Percentiles rank a stretch among this genome's conserved stretches.
phyloP scores from a whole-genome alignment of 1,140 invertebrate genomes.

The Manduca sexta region DNA sequence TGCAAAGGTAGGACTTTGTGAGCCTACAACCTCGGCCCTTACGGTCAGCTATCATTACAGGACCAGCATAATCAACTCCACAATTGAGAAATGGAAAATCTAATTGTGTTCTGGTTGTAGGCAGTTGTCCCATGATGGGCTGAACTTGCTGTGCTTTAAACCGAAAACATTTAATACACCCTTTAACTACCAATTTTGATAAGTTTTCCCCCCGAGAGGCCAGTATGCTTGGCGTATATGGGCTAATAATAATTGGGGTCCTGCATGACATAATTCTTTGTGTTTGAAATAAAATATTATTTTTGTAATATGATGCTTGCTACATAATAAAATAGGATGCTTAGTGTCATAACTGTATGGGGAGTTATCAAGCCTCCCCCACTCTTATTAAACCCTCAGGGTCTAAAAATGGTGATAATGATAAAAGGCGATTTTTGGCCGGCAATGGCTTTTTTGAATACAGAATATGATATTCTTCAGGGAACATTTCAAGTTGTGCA shows the following conservation, averaged over 20 bases:
- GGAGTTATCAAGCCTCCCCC: slow-evolving; percentile 5
- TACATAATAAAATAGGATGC: slow-evolving; percentile 9
- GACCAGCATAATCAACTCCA: slow-evolving; percentile 48
- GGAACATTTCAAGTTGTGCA: slow-evolving; percentile 15
- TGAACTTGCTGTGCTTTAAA: slow-evolving; percentile 22
- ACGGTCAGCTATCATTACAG: slow-evolving; percentile 19
- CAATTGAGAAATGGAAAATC: slow-evolving; percentile 27
- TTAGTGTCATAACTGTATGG: neutral
- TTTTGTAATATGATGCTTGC: slow-evolving; percentile 6
- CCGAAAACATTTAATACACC: slow-evolving; percentile 41
- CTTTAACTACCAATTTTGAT: slow-evolving; percentile 16
- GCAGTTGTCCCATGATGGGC: slow-evolving; percentile 41
- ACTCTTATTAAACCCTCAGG: neutral
- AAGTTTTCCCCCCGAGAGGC: slow-evolving; percentile 9
- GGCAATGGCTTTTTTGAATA: slow-evolving; percentile 1
- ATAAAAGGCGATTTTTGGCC: slow-evolving; percentile 15
- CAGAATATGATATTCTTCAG: slow-evolving; percentile 1
- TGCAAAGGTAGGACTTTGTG: slow-evolving; percentile 18
- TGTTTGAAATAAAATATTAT: slow-evolving; percentile 5
- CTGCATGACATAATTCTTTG: slow-evolving; percentile 8
- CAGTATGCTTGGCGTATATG: slow-evolving; percentile 5
- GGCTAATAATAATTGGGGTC: slow-evolving; percentile 7
- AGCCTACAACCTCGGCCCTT: slow-evolving; percentile 23
- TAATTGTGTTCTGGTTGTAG: slow-evolving; percentile 11
- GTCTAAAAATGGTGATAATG: slow-evolving; percentile 8